Evolutionary conservation across 2,113 vertebrate genomes (phyloP), one percentile per base, ranked within the genome.

Genomic region (Ctenodactylus gundi): DNA sequence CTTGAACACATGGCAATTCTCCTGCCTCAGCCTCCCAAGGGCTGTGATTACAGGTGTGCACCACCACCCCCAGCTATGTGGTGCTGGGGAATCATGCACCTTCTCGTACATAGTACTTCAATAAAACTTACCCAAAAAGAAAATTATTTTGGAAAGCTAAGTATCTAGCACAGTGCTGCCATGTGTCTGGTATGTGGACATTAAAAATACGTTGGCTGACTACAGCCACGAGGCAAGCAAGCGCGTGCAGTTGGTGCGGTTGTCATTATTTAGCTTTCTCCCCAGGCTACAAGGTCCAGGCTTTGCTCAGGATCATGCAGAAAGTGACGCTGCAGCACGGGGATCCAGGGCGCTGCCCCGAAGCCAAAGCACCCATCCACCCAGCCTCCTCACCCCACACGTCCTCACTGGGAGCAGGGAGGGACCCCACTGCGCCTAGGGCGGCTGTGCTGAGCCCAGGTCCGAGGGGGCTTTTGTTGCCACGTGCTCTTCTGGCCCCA

Each of bases 221-320:
- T 23, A 21, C 36, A 23, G 39, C 39, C 4, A 27, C 0, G 1
- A 9, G 57, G 6, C 29, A 58, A 75, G 67, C 31, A 21, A n/a
- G 72, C 3, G 3, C 15, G 0, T 5, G 10, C 0, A 14, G 14
- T 5, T n/a, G 13, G 23, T 5, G 5, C 5, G 11, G 15, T 20
- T 12, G 41, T 86, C 46, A 10, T 29, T 41, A 23, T 4, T 10
- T 39, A 44, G 11, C 3, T 91, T 67, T 67, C 83, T 41, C 55
- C 25, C n/a, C 34, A 11, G 53, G 46, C 34, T 12, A 64, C 4
- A 78, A 75, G 64, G 68, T 27, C 4, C 21, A 0, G 31, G 4
- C 39, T 75, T n/a, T 29, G 53, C 34, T 12, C 27, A 4, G 7
- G 23, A 21, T 58, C 51, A 7, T 4, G 9, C 49, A 0, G 3